Evolutionary conservation across 2,113 vertebrate genomes (phyloP).

Genomic region (Bufo gargarizans): DNA sequence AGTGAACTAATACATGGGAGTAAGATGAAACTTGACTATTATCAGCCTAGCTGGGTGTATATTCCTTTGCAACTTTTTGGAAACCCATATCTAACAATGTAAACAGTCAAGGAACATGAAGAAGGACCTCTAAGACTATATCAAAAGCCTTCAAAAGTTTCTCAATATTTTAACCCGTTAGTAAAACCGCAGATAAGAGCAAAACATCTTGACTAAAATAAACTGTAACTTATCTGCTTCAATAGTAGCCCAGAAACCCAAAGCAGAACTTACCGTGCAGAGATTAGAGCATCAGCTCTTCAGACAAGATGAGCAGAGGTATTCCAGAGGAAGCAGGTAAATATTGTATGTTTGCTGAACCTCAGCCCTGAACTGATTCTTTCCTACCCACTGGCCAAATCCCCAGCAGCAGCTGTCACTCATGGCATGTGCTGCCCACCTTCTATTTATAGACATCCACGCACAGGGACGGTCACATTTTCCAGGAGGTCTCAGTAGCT

Average conservation of each 20-base stretch:
- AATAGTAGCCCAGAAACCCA: neutral
- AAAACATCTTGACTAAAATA: neutral
- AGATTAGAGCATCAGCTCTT: slow-evolving; percentile 42
- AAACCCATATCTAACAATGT: neutral
- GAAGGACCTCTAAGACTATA: neutral
- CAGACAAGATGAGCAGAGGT: slow-evolving; percentile 42
- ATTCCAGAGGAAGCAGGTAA: slow-evolving; percentile 54
- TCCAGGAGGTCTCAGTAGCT: slow-evolving; percentile 44
- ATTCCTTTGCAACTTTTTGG: neutral
- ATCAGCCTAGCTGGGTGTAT: neutral
- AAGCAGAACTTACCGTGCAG: slow-evolving; percentile 27
- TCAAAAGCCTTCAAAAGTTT: neutral
- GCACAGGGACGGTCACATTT: slow-evolving; percentile 54
- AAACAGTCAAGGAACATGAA: neutral
- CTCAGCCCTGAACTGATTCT: slow-evolving; percentile 43
- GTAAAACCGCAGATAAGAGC: neutral
- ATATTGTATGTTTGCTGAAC: slow-evolving; percentile 54
- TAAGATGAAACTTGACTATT: neutral
- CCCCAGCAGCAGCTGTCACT: slow-evolving; percentile 58
- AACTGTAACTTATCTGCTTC: neutral
- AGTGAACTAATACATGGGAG: neutral
- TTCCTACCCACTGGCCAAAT: slow-evolving; percentile 34
- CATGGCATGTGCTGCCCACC: slow-evolving; percentile 51
- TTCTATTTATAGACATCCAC: slow-evolving; percentile 52
- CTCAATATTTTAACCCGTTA: neutral